Percentiles rank a stretch among this genome's conserved stretches.
Conservation (phyloP, 37 sponge, comb jelly and placozoan genomes). For the Crambe crambe region DNA sequence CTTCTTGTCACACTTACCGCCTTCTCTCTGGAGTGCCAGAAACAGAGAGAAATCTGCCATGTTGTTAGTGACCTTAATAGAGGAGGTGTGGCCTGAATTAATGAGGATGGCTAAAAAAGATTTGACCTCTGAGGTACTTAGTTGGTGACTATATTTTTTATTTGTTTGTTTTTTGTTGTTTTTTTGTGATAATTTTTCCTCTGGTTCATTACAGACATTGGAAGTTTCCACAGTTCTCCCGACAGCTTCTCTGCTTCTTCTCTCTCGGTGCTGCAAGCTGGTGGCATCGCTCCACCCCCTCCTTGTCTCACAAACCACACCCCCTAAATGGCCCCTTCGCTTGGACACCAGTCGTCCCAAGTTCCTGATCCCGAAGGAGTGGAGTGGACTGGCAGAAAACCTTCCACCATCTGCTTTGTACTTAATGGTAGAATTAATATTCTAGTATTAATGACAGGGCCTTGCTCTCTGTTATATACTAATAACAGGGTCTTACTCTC, state of each 20-base stretch:
- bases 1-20: conserved; percentile 6
- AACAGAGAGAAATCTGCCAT: not conserved
- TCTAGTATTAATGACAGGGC: too few relatives aligned
- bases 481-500: too few relatives aligned
- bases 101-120: not conserved
- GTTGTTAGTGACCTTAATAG: not conserved
- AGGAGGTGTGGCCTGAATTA: not conserved
- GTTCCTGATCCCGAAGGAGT: not conserved
- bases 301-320: not conserved
- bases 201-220: too few relatives aligned
- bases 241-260: conserved; percentile 1
- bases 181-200: too few relatives aligned
- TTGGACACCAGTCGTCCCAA: not conserved
- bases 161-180: not conserved
- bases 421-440: not conserved
- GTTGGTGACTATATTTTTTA: not conserved
- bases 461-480: too few relatives aligned
- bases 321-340: not conserved
- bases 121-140: not conserved
- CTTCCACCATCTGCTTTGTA: not conserved
- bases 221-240: too few relatives aligned
- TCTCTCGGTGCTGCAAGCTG: not conserved
- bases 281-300: not conserved
- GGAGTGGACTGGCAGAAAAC: not conserved
- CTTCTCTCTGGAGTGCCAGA: not conserved